Percentiles rank a stretch among this genome's conserved stretches.
phyloP scores from a whole-genome alignment of 2,888 invertebrate species.

The Cloeon dipterum region DNA sequence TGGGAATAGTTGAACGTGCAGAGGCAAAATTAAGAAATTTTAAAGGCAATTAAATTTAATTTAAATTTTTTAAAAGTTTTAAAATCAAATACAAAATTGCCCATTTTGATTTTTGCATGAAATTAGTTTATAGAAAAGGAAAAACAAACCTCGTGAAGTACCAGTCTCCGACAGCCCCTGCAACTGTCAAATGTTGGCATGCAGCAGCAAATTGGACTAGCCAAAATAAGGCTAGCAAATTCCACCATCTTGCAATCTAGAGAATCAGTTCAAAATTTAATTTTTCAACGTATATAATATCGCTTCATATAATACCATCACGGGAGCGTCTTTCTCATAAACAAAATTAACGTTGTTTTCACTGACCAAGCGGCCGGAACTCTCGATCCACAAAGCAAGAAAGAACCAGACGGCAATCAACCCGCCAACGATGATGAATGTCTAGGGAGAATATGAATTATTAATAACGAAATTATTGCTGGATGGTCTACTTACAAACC shows the following conservation, averaged over 20 bases:
- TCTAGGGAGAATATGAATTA: background rate
- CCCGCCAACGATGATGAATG: slow-evolving; percentile 10
- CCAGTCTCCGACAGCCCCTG: slow-evolving; percentile 38
- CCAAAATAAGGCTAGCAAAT: slow-evolving; percentile 37
- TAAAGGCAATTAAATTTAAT: too few species aligned
- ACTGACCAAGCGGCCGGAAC: slow-evolving; percentile 24
- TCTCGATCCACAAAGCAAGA: slow-evolving; percentile 35
- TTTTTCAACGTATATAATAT: too few species aligned
- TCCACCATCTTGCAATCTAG: slow-evolving; percentile 22
- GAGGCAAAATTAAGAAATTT: too few species aligned
- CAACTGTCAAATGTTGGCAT: slow-evolving; percentile 41
- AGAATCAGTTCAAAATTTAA: slow-evolving; percentile 3
- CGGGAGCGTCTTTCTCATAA: slow-evolving; percentile 19
- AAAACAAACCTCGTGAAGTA: slow-evolving; percentile 32
- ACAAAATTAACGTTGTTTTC: slow-evolving; percentile 10
- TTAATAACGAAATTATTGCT: too few species aligned
- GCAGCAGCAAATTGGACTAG: slow-evolving; percentile 37
- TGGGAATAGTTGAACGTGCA: too few species aligned
- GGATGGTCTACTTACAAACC: slow-evolving; percentile 33
- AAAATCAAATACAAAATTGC: too few species aligned
- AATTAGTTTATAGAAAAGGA: too few species aligned
- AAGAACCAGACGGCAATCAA: slow-evolving; percentile 29
- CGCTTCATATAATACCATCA: slow-evolving; percentile 14
- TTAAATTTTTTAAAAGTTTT: too few species aligned
- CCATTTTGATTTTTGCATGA: too few species aligned